These are phyloP conservation scores for Rhopalosiphum maidis DNA, from an alignment of 1,140 invertebrate genomes.

Conservation along the genomic window DNA sequence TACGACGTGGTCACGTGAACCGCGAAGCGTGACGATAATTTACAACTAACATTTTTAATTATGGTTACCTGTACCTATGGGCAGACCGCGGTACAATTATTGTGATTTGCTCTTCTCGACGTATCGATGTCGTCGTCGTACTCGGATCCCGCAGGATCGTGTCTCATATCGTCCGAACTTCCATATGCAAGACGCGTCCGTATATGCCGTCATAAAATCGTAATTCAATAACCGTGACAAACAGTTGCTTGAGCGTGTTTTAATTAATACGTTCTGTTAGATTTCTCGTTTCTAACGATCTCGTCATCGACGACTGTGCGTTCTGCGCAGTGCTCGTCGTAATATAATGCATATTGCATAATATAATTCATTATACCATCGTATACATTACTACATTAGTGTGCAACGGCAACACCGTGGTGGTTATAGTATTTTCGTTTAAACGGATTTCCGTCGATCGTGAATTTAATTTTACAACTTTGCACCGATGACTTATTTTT, in stretches of 20 bases:
- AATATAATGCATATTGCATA: not conserved
- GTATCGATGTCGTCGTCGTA: not conserved
- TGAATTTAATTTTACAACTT: too few relatives aligned
- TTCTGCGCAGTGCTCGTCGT: not conserved
- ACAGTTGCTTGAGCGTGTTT: not conserved
- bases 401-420: too few relatives aligned
- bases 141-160: not conserved
- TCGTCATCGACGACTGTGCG: not conserved
- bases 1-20: constrained; percentile 26
- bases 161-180: not conserved
- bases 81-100: not conserved
- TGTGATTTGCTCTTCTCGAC: constrained; percentile 10
- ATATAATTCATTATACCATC: too few relatives aligned
- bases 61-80: not conserved
- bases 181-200: not conserved
- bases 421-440: too few relatives aligned
- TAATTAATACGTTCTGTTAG: not conserved
- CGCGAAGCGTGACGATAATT: constrained; percentile 39
- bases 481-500: too few relatives aligned
- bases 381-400: too few relatives aligned
- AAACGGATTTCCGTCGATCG: too few relatives aligned
- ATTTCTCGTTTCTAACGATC: not conserved
- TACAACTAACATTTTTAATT: not conserved
- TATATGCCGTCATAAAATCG: not conserved
- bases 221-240: constrained; percentile 5